A percentile compares a stretch with the other conserved stretches of the same genome.
These are phyloP conservation scores for Lamprotornis superbus DNA, from an alignment of 2,113 vertebrate species.

Conservation along the genomic window DNA sequence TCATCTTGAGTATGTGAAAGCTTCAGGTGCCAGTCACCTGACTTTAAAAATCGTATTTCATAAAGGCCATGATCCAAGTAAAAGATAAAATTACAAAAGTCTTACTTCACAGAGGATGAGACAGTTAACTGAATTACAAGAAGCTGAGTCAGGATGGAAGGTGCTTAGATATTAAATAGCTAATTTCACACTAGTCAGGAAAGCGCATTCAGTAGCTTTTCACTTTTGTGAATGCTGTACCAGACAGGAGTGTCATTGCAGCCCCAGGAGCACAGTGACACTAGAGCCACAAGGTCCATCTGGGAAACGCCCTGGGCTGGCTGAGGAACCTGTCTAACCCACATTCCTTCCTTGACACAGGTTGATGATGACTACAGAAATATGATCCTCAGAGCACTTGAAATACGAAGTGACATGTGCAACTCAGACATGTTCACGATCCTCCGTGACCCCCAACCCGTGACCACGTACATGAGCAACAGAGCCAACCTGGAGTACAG, in stretches of 20 bases:
- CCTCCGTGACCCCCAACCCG: slow-evolving; percentile 73
- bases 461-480: slow-evolving; percentile 79
- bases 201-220: background rate
- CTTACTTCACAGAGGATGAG: background rate
- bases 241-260: background rate
- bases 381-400: slow-evolving; percentile 86
- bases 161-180: background rate
- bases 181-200: background rate
- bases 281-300: background rate
- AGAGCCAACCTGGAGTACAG: slow-evolving; percentile 89
- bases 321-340: slow-evolving; percentile 27
- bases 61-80: background rate
- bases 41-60: background rate
- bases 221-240: background rate
- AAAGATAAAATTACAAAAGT: background rate
- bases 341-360: slow-evolving; percentile 67
- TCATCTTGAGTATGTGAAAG: background rate
- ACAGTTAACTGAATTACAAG: background rate
- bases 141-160: background rate
- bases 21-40: background rate
- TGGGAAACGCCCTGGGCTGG: background rate
- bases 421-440: slow-evolving; percentile 76
- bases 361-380: slow-evolving; percentile 84
- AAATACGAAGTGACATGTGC: slow-evolving; percentile 77
- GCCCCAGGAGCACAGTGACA: background rate